phyloP scores from a whole-genome alignment of 2,113 vertebrate genomes.

The Brienomyrus brachyistius region DNA sequence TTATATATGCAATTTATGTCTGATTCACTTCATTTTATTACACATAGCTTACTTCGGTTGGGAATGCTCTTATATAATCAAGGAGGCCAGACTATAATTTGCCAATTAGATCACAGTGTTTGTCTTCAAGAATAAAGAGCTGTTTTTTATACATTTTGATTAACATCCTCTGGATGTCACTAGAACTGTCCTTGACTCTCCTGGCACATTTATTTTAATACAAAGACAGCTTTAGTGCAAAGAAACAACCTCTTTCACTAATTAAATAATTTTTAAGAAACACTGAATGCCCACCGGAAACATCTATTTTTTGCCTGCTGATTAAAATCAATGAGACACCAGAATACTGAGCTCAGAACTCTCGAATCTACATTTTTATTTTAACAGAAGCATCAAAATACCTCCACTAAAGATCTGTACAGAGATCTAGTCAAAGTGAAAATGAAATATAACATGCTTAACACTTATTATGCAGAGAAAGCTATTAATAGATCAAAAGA shows the following conservation, averaged over 20 bases:
- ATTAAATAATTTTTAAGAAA: background rate
- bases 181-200: background rate
- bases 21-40: background rate
- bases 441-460: background rate
- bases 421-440: background rate
- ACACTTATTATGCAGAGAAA: background rate
- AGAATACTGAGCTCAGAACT: background rate
- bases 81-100: background rate
- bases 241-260: background rate
- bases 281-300: background rate
- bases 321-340: background rate
- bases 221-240: background rate
- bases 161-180: background rate
- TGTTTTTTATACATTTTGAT: background rate
- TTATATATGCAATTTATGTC: background rate
- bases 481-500: background rate
- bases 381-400: background rate
- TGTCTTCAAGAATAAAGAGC: background rate
- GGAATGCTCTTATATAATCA: background rate
- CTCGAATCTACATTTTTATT: background rate
- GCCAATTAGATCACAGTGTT: background rate
- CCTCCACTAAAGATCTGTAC: background rate
- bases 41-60: background rate
- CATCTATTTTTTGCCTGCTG: background rate
- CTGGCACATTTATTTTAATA: background rate